Evolutionary conservation across 2,888 invertebrate genomes (phyloP).

Genomic region (Megalurothrips usitatus): DNA sequence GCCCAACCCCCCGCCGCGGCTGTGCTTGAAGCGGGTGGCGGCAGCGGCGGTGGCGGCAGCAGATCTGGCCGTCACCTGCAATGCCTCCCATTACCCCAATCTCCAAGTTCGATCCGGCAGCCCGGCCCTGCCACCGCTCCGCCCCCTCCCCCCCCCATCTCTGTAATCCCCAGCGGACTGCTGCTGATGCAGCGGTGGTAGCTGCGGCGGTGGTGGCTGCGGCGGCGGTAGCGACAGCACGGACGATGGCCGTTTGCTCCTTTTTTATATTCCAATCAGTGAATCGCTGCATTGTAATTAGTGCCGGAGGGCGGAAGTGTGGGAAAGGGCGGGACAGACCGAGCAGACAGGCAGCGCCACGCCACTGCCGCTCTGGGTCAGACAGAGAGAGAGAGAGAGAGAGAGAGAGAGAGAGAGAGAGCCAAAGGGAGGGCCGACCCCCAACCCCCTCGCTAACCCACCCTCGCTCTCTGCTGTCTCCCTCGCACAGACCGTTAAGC

Average conservation of each 20-base stretch:
- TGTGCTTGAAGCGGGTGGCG: too few relatives aligned
- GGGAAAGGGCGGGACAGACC: background rate
- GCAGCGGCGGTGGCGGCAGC: too few relatives aligned
- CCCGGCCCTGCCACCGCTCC: background rate
- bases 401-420: too few relatives aligned
- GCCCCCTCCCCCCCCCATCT: background rate
- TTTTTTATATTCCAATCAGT: conserved; percentile 23
- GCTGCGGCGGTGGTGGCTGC: background rate
- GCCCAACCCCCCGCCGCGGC: too few relatives aligned
- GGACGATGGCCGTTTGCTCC: too few relatives aligned
- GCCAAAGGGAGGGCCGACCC: background rate
- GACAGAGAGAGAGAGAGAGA: too few relatives aligned
- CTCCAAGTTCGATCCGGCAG: background rate
- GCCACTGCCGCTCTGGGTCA: background rate
- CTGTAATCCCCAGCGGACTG: background rate
- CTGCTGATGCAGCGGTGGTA: background rate
- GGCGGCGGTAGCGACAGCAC: too few relatives aligned
- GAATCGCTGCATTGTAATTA: conserved; percentile 21
- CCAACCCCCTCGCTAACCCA: background rate
- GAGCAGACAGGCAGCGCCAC: background rate
- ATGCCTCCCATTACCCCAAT: background rate
- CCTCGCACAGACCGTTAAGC: conserved; percentile 3
- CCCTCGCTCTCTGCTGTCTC: background rate
- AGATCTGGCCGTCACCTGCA: background rate
- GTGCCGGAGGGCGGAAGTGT: background rate